Base-by-base conservation (phyloP, 2,888 invertebrate genomes). In the Megaustenia siamemsis region DNA sequence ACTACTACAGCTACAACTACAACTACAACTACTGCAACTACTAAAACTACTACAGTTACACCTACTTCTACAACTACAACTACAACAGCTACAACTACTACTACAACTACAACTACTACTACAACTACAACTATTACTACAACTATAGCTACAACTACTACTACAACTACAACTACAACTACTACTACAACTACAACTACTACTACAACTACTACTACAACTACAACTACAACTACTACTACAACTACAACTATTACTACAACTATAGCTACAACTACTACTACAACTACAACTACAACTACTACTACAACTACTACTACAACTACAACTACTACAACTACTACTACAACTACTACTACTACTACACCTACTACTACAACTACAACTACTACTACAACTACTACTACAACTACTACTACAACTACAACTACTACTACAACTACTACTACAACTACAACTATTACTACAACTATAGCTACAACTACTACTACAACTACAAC, bases 301-400 rank as follows among this genome's bases (percentile, higher is more conserved):
- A 3, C 32, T 73, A 3, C 32, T 73, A 73, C 32, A 32, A 73
- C 32, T 73, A 73, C 32, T 73, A 73, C 32, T 73, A 73, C 32
- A 32, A 2, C 32, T 73, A 73, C 32, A 32, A 73, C 24, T 73
- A 73, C 1, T 73, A 73, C 24, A 32, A 73, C 32, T 73, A 73
- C 32, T 73, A 53, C 53, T 53, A 53, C 53, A 1, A 53, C 53
- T 53, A n/a, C n/a, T n/a, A n/a, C n/a, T n/a, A n/a, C n/a, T n/a
- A n/a, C n/a, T n/a, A n/a, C n/a, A n/a, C n/a, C n/a, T n/a, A n/a
- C n/a, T n/a, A n/a, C n/a, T n/a, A n/a, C n/a, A n/a, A n/a, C n/a
- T n/a, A n/a, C n/a, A 53, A 53, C 53, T 53, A 53, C 53, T 53
- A 73, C 24, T 73, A 40, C 32, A 18, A 73, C 32, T 73, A 40